A percentile compares a stretch with the other conserved stretches of the same genome.
Evolutionary conservation across 1,140 invertebrate genomes (phyloP).

Genomic region (Bombus turneri): DNA sequence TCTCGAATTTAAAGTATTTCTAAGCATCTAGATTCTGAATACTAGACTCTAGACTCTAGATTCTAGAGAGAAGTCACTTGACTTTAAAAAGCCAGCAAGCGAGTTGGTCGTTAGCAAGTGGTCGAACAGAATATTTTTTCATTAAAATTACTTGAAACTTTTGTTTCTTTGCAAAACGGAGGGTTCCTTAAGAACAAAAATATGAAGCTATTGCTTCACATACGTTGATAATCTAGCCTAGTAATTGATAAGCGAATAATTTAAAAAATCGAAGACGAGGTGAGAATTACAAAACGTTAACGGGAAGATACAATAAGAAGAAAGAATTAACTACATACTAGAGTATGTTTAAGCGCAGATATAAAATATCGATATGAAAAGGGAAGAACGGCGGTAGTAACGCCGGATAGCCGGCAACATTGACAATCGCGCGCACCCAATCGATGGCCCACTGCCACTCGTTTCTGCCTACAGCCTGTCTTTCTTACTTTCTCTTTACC

Average conservation of each 20-base stretch:
- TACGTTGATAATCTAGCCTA: not conserved
- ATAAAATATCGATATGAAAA: not conserved
- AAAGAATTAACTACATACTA: not conserved
- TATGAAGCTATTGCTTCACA: not conserved
- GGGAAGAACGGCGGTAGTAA: not conserved
- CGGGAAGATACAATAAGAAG: not conserved
- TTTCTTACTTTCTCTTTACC: slow-evolving; percentile 19
- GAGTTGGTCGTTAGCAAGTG: not conserved
- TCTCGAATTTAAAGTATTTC: not conserved
- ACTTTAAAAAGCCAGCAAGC: not conserved
- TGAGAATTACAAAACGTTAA: not conserved
- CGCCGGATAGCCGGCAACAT: not conserved
- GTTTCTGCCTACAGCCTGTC: slow-evolving; percentile 30
- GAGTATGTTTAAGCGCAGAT: no score
- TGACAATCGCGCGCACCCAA: slow-evolving; percentile 70
- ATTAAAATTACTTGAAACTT: not conserved
- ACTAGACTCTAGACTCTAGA: not conserved
- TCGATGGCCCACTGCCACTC: slow-evolving; percentile 74
- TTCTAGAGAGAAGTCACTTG: not conserved
- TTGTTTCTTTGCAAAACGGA: not conserved
- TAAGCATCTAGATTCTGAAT: not conserved
- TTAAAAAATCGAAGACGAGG: not conserved
- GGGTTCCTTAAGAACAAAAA: not conserved
- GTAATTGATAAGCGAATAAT: not conserved
- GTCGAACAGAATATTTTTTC: not conserved